Conservation (phyloP, 2,888 invertebrate genomes). For the Eupithecia inturbata region DNA sequence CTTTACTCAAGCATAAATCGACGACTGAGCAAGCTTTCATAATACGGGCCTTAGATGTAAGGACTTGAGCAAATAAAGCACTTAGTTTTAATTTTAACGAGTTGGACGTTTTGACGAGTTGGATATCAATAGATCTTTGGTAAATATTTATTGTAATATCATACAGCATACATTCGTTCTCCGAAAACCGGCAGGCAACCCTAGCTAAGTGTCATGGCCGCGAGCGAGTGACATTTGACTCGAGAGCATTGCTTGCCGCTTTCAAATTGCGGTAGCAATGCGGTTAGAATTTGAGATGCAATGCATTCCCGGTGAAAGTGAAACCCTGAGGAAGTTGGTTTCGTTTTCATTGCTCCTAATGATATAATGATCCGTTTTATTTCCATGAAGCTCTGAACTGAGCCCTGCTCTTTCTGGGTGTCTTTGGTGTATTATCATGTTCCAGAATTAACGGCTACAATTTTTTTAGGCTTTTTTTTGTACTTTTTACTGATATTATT, state of each 20-base stretch:
- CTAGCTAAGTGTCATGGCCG: conserved; percentile 37
- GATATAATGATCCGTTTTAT: background rate
- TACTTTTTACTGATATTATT: too few species aligned
- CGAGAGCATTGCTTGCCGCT: conserved; percentile 29
- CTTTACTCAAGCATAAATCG: too few species aligned
- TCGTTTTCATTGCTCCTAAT: background rate
- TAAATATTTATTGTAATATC: too few species aligned
- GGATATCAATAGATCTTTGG: too few species aligned
- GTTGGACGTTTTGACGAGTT: too few species aligned
- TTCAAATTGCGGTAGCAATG: conserved; percentile 30
- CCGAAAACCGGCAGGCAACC: conserved; percentile 14
- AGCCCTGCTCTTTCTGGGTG: background rate
- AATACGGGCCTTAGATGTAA: too few species aligned
- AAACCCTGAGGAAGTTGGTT: conserved; percentile 14
- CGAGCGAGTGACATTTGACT: conserved; percentile 43
- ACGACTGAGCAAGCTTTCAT: too few species aligned
- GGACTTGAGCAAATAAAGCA: too few species aligned
- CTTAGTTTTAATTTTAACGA: too few species aligned
- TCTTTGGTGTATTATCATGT: too few species aligned
- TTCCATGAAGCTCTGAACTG: background rate
- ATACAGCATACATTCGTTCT: background rate
- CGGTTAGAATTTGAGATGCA: conserved; percentile 29
- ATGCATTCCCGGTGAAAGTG: conserved; percentile 24
- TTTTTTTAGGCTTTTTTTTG: too few species aligned
- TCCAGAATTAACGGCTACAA: too few species aligned